A percentile compares a stretch with the other conserved stretches of the same genome.
These are phyloP conservation scores for Plecotus auritus DNA, from an alignment of 2,113 vertebrate genomes.

Conservation along the genomic window DNA sequence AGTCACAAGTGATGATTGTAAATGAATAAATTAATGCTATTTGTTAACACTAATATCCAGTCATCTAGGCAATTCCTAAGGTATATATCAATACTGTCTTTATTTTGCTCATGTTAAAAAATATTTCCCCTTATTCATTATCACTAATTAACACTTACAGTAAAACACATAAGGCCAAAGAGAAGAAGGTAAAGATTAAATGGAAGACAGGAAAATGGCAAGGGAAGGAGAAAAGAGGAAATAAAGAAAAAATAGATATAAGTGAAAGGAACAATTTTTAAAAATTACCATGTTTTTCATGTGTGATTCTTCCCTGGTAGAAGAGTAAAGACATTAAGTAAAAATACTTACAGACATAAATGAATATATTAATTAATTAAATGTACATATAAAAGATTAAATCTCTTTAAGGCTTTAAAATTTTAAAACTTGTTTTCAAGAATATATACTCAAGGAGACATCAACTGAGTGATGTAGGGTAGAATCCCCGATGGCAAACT, in stretches of 20 bases:
- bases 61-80: background rate
- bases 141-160: background rate
- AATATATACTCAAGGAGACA: background rate
- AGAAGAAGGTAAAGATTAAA: background rate
- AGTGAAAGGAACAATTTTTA: background rate
- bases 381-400: background rate
- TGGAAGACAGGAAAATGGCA: background rate
- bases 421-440: background rate
- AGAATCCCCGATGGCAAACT: background rate
- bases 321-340: background rate
- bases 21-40: background rate
- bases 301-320: background rate
- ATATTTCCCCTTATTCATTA: background rate
- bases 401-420: background rate
- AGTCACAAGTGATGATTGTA: background rate
- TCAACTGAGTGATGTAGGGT: background rate
- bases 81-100: background rate
- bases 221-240: background rate
- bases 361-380: background rate
- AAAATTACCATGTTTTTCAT: background rate
- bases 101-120: background rate
- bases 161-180: background rate
- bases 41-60: background rate
- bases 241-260: background rate
- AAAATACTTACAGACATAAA: background rate